These are phyloP conservation scores for Mirounga angustirostris DNA, from an alignment of 2,113 vertebrate species.

Conservation along the genomic window DNA sequence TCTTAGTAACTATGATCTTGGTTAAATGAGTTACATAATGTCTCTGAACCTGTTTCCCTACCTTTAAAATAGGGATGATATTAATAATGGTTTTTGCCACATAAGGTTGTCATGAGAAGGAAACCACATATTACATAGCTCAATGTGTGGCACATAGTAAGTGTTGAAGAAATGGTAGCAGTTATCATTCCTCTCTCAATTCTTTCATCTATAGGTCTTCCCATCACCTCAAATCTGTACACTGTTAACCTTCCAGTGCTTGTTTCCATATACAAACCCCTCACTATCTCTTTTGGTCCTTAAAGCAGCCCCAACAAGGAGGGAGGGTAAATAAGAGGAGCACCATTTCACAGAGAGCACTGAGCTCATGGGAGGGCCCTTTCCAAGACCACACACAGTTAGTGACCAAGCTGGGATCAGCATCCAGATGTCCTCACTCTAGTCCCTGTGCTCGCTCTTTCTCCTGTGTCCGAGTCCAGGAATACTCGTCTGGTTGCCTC, in stretches of 20 bases:
- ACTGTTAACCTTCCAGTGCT: not conserved
- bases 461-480: not conserved
- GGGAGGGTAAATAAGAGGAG: not conserved
- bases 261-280: not conserved
- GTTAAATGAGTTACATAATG: not conserved
- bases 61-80: constrained; percentile 18
- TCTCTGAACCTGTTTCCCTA: constrained; percentile 13
- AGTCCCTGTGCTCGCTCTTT: not conserved
- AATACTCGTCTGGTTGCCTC: not conserved
- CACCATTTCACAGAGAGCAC: not conserved
- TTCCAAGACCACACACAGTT: constrained; percentile 59
- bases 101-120: not conserved
- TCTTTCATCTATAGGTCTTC: not conserved
- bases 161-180: not conserved
- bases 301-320: not conserved
- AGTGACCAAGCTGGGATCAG: not conserved
- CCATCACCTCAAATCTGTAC: not conserved
- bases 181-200: not conserved
- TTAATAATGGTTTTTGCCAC: not conserved
- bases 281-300: not conserved
- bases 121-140: not conserved
- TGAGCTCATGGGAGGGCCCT: not conserved
- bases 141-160: not conserved
- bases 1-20: not conserved
- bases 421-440: constrained; percentile 32